These are phyloP conservation scores for Spermophilus dauricus DNA, from an alignment of 2,113 vertebrate species.

Conservation along the genomic window DNA sequence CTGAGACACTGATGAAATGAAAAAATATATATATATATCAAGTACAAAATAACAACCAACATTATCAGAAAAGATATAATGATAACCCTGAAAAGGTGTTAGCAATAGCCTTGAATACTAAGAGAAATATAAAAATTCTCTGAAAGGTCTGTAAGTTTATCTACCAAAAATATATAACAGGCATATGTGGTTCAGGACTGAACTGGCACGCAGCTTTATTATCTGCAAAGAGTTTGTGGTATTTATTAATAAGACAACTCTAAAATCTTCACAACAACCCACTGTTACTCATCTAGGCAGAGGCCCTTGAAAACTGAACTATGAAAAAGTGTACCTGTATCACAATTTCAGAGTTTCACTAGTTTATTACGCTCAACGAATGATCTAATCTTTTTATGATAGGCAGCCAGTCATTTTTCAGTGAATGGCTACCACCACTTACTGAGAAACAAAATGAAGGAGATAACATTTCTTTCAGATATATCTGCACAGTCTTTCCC, in stretches of 20 bases:
- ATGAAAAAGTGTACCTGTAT: not conserved
- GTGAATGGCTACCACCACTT: not conserved
- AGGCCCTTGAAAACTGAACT: not conserved
- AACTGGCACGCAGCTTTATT: not conserved
- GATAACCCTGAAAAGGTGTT: not conserved
- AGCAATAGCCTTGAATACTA: not conserved
- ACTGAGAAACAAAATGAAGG: not conserved
- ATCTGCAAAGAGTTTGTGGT: not conserved
- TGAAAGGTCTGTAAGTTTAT: not conserved
- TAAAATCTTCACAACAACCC: not conserved
- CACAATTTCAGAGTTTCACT: not conserved
- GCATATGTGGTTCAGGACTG: not conserved
- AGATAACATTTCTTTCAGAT: not conserved
- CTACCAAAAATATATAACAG: not conserved
- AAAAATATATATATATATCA: not conserved
- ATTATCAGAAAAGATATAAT: not conserved
- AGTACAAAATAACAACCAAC: not conserved
- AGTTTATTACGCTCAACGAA: constrained; percentile 26
- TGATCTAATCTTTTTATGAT: not conserved
- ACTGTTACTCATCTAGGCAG: not conserved
- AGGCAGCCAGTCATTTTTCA: constrained; percentile 16
- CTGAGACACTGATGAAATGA: not conserved
- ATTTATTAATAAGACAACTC: not conserved
- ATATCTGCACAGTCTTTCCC: not conserved
- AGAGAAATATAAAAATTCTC: not conserved